Percentiles rank a stretch among this genome's conserved stretches.
Evolutionary conservation across 2,888 invertebrate species (phyloP).

Genomic region (Morinoia aosen): DNA sequence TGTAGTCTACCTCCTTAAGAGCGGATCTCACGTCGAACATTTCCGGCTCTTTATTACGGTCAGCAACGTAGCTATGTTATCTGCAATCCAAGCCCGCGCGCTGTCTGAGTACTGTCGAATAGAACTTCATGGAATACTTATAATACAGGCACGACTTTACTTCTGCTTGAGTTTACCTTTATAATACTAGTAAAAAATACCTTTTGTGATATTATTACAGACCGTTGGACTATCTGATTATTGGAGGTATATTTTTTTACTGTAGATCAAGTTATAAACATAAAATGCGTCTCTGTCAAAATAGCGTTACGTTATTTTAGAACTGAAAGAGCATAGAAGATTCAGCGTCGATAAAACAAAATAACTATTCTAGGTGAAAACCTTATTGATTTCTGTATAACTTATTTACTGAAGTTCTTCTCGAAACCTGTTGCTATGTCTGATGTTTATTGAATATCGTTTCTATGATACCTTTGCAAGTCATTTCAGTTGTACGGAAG

Average conservation of each 20-base stretch:
- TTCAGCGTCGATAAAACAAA: background rate
- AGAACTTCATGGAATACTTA: background rate
- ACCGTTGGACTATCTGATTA: background rate
- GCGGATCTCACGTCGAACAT: conserved; percentile 4
- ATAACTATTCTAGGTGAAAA: background rate
- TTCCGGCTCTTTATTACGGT: background rate
- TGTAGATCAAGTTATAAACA: background rate
- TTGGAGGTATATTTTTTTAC: background rate
- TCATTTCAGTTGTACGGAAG: background rate
- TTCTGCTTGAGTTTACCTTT: background rate
- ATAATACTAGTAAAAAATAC: background rate
- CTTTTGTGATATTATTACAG: too few species aligned
- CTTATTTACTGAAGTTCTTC: background rate
- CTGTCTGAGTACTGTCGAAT: background rate
- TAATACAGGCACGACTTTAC: too few species aligned
- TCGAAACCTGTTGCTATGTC: background rate
- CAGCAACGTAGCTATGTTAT: background rate
- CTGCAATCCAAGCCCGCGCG: background rate
- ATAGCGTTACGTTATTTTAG: background rate
- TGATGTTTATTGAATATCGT: background rate
- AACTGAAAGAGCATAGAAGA: background rate
- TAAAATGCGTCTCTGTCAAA: background rate
- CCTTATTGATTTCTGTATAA: background rate
- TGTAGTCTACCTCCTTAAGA: background rate
- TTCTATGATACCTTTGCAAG: background rate